phyloP scores from a whole-genome alignment of 2,113 vertebrate species.

The Eleginops maclovinus region DNA sequence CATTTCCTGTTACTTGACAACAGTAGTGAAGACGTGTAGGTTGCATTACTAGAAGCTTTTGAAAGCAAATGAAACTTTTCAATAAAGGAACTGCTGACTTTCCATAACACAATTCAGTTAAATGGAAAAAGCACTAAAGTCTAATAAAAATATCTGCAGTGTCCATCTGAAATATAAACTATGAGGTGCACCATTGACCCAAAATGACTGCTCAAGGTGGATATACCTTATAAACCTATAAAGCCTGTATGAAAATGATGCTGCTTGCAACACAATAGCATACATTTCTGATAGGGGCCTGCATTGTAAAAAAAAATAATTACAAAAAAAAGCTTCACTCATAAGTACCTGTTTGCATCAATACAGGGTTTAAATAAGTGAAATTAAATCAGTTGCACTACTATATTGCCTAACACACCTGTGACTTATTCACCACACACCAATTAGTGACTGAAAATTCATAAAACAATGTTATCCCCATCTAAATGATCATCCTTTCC shows the following conservation, averaged over 20 bases:
- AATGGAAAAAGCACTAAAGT: too few relatives aligned
- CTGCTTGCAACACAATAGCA: not conserved
- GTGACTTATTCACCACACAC: not conserved
- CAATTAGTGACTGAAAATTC: not conserved
- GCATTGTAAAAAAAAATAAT: too few relatives aligned
- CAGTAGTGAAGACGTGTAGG: too few relatives aligned
- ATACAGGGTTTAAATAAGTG: not conserved
- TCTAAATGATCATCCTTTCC: not conserved
- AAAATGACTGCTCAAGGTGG: not conserved
- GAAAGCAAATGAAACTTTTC: too few relatives aligned
- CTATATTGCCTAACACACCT: not conserved
- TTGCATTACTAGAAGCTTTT: too few relatives aligned
- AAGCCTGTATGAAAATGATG: not conserved
- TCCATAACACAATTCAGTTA: too few relatives aligned
- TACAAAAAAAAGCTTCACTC: not conserved
- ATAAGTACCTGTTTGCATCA: not conserved
- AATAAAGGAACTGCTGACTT: too few relatives aligned
- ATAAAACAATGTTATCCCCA: not conserved
- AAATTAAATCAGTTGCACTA: not conserved
- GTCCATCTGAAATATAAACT: not conserved
- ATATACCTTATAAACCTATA: not conserved
- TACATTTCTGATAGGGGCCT: not conserved
- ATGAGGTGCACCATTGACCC: not conserved
- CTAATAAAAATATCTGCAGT: constrained; percentile 6
- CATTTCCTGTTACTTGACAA: too few relatives aligned